Evolutionary conservation across 2,797 vertebrate genomes (phyloP).

Genomic region (Miichthys miiuy): DNA sequence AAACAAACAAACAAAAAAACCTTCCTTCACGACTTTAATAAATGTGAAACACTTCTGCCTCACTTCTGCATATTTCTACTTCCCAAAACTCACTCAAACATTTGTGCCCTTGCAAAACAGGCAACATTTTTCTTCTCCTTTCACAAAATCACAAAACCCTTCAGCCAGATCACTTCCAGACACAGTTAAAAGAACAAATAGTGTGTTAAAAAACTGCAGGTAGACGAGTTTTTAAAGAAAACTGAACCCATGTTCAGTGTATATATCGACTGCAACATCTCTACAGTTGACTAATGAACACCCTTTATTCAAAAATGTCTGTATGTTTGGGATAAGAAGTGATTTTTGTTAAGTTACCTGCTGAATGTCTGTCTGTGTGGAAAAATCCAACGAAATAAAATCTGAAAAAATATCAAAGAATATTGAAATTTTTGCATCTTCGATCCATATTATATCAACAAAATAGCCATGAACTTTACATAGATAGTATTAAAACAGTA

Average conservation of each 20-base stretch:
- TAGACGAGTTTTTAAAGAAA: conserved; percentile 8
- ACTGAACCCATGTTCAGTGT: not conserved
- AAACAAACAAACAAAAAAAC: not conserved
- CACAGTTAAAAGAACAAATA: conserved; percentile 11
- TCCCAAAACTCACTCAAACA: not conserved
- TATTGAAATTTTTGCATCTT: not conserved
- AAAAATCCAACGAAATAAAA: not conserved
- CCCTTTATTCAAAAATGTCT: not conserved
- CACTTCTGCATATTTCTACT: conserved; percentile 31
- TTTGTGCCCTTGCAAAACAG: not conserved
- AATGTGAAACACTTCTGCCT: conserved; percentile 13
- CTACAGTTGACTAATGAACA: not conserved
- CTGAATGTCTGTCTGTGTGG: not conserved
- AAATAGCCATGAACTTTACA: conserved; percentile 5
- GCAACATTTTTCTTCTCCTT: not conserved
- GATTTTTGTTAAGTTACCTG: not conserved
- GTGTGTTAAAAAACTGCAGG: conserved; percentile 12
- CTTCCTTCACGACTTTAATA: conserved; percentile 8
- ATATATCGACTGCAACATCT: conserved; percentile 2
- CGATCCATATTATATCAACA: not conserved
- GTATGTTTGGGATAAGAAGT: not conserved
- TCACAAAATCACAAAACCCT: conserved; percentile 21
- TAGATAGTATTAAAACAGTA: conserved; percentile 1
- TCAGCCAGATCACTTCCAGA: not conserved
- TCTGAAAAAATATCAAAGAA: not conserved